Base-by-base conservation (phyloP, 2,113 vertebrate species). In the Baryphthengus martii region DNA sequence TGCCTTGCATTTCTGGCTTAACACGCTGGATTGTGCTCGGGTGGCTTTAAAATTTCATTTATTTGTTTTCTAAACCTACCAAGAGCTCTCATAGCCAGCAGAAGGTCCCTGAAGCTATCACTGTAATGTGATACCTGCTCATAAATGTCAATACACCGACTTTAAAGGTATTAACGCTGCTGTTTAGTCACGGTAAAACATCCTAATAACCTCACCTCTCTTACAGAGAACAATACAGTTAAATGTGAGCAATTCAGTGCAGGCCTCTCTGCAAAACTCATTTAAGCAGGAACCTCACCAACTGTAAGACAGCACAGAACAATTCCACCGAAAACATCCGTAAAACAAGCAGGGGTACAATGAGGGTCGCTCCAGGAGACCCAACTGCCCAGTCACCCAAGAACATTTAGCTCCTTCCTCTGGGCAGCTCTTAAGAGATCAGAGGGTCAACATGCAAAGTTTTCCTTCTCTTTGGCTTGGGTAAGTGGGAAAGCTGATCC, bases 81-180 rank as follows among this genome's bases (percentile, higher is more conserved):
- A 44, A 67, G 79, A 80, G 31, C 55, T 89, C 83, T 78, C 56
- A 52, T 11, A 65, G 0, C 0, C 79, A 94, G 85, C 59, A 95
- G 56, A 95, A 90, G 79, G 76, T 79, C 90, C 95, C 92, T 45
- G 83, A 90, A 96, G 90, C 88, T 79, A 92, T 56, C 49, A 12
- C 58, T 75, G 62, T 85, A 89, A 92, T 28, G 70, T 1, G 17
- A 3, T 90, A 95, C 49, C 62, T 75, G 52, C 93, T 89, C 73
- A 92, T 89, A 96, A 93, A 97, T 1, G 8, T 74, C 92, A 93
- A 86, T 89, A 94, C 15, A 61, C 52, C 61, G 86, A 75, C 72
- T 94, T 94, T 61, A 93, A 90, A 95, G 76, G 88, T 75, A 81
- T 94, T 92, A 93, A 72, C 50, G 6, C 40, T 61, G 52, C 80